Evolutionary conservation across 1,140 invertebrate species (phyloP).

Genomic region (Orius insidiosus): DNA sequence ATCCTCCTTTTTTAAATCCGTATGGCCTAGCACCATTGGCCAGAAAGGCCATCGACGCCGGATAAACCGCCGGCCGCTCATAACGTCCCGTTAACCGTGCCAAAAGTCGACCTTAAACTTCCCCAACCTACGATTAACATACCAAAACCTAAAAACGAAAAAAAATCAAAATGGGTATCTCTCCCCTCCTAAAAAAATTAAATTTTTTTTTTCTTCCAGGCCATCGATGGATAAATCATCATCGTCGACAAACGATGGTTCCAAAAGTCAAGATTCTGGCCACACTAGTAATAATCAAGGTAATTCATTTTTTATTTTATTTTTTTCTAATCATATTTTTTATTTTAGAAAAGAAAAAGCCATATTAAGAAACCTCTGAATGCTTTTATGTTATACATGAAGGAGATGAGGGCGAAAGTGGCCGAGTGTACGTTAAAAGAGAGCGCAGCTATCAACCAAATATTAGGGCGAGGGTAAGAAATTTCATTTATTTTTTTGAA

Average conservation of each 20-base stretch:
- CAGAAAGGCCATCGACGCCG: background rate
- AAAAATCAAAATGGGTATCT: background rate
- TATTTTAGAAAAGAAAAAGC: slow-evolving; percentile 67
- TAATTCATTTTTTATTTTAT: slow-evolving; percentile 22
- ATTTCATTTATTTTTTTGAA: no score
- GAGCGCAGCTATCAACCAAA: slow-evolving; percentile 98
- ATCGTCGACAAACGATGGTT: slow-evolving; percentile 28
- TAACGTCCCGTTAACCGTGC: slow-evolving; percentile 6
- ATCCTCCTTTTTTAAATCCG: background rate
- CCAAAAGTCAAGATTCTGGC: slow-evolving; percentile 39
- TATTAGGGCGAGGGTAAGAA: slow-evolving; percentile 87
- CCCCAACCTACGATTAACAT: slow-evolving; percentile 7
- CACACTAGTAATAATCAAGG: slow-evolving; percentile 37
- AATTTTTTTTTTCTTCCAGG: slow-evolving; percentile 22
- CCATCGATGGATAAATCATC: slow-evolving; percentile 29
- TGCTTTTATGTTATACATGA: slow-evolving; percentile 99
- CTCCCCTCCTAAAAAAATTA: background rate
- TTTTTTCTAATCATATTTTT: no score
- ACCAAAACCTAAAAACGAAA: background rate
- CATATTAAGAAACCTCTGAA: slow-evolving; percentile 99
- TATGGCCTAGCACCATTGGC: background rate
- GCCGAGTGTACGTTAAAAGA: slow-evolving; percentile 96
- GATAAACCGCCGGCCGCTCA: background rate
- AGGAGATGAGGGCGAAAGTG: slow-evolving; percentile 96
- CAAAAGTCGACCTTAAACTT: slow-evolving; percentile 10